These are phyloP conservation scores for Dinomys branickii DNA, from an alignment of 2,113 vertebrate genomes.

Conservation along the genomic window DNA sequence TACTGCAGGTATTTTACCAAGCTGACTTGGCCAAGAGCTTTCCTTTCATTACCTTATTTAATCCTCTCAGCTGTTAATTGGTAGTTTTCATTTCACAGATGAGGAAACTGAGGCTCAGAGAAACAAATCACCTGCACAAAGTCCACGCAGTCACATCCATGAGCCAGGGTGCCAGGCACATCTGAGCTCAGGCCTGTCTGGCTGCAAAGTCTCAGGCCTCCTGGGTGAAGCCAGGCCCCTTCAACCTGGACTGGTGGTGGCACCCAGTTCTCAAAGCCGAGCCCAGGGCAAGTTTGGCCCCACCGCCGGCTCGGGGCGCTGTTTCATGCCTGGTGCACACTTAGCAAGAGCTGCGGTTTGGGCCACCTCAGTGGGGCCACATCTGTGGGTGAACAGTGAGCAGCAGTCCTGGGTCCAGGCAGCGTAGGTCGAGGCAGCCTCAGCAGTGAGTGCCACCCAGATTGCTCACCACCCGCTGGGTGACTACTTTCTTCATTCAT, in stretches of 20 bases:
- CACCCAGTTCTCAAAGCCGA: background rate
- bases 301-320: background rate
- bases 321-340: background rate
- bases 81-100: background rate
- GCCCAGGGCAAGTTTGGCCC: background rate
- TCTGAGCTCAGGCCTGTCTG: slow-evolving; percentile 13
- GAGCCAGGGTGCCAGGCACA: background rate
- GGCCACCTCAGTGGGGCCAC: background rate
- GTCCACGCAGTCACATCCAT: background rate
- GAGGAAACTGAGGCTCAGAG: slow-evolving; percentile 40
- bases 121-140: background rate
- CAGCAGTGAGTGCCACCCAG: background rate
- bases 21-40: background rate
- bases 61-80: background rate
- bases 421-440: background rate
- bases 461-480: background rate
- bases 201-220: slow-evolving; percentile 15
- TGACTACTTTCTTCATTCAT: background rate
- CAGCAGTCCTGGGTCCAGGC: background rate
- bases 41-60: background rate
- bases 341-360: background rate
- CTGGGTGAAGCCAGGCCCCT: background rate
- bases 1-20: slow-evolving; percentile 33
- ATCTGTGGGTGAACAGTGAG: background rate
- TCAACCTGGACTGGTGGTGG: background rate